These are phyloP conservation scores for Amazona vittata DNA, from an alignment of 2,113 vertebrate species.

Conservation along the genomic window DNA sequence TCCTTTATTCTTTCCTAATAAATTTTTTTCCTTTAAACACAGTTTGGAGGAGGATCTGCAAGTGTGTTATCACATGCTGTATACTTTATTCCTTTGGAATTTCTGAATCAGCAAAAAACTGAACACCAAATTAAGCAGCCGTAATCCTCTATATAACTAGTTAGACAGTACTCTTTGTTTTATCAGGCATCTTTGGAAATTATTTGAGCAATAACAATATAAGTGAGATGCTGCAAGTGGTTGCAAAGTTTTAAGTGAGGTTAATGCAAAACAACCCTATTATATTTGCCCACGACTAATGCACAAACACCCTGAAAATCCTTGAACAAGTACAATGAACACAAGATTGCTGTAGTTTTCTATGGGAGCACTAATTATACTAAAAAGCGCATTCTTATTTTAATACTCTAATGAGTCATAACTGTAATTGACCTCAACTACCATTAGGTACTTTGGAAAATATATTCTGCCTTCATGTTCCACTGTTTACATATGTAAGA, in stretches of 20 bases:
- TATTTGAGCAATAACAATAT: not conserved
- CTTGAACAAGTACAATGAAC: constrained; percentile 13
- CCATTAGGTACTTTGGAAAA: constrained; percentile 29
- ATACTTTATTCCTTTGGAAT: not conserved
- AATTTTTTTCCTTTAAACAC: not conserved
- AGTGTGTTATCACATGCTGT: not conserved
- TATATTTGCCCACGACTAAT: not conserved
- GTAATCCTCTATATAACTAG: constrained; percentile 11
- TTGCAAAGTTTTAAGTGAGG: not conserved
- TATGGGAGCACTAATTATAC: constrained; percentile 35
- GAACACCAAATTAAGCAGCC: constrained; percentile 11
- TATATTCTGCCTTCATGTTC: not conserved
- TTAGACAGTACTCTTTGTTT: constrained; percentile 7
- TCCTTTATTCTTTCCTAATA: not conserved
- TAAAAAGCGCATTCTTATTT: constrained; percentile 29
- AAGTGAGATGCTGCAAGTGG: not conserved
- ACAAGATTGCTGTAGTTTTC: not conserved
- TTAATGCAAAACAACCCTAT: constrained; percentile 12
- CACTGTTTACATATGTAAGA: constrained; percentile 13
- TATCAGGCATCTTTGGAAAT: not conserved
- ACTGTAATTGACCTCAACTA: constrained; percentile 49
- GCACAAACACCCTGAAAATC: not conserved
- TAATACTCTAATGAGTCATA: constrained; percentile 55
- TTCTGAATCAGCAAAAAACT: not conserved
- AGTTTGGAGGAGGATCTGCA: not conserved